Evolutionary conservation across 1,140 invertebrate species (phyloP), one percentile per base, ranked within the genome.

Genomic region (Dinothrombium tinctorium): DNA sequence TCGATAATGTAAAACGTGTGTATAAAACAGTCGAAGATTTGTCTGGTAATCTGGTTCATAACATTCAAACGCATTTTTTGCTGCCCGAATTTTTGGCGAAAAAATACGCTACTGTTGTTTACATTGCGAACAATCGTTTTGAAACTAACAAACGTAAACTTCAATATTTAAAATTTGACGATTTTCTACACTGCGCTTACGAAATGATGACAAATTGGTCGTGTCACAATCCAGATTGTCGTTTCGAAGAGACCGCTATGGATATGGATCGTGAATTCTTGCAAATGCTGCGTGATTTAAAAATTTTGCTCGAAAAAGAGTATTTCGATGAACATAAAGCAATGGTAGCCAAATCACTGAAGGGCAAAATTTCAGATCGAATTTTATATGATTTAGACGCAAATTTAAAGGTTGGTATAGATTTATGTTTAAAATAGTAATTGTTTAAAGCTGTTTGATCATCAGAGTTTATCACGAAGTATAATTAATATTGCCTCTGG

Each of bases 1-100:
- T 90, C 64, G 86, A 94, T 55, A 94, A 95, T 60, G 71, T 89
- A 0, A 89, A 90, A 51, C 62, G 82, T 51, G 74, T 95, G n/a
- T 90, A 81, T 52, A 90, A 90, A 59, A 65, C 68, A 3, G 81
- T 92, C 0, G 86, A 95, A 60, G 87, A 94, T 55, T 65, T 87
- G 56, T 72, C 75, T 15, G 83, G 84, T 19, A 76, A 73, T 22
- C 60, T 90, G 8, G 69, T 79, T n/a, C 64, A 73, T 21, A 90
- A 90, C 57, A 89, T 95, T 37, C 71, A 73, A 41, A 69, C 68
- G 43, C 66, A 73, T 35, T 94, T 89, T 62, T 67, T 80, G 22
- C 65, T 92, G 14, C 71, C 79, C 0, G 74, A 78, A 43, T 70
- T 76, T 33, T 61, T 92, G 24, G 79, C 83, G 14, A 44, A 51